These are phyloP conservation scores for Buceros bicornis DNA, from an alignment of 2,797 vertebrate genomes.

Conservation along the genomic window DNA sequence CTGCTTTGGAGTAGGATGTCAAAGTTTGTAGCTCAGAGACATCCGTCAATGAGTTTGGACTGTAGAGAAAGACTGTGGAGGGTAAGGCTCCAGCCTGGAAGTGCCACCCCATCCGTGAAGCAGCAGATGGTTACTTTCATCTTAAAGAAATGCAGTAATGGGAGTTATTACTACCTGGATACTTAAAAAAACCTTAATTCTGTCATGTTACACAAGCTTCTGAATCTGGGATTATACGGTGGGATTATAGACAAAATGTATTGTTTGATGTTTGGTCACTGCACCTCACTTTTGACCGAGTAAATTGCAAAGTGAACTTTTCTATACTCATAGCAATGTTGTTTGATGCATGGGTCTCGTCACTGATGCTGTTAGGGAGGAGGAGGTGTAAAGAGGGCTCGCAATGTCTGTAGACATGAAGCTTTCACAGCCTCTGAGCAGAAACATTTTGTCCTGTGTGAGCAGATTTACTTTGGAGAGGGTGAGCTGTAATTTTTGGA, in stretches of 20 bases:
- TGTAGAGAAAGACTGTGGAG: background rate
- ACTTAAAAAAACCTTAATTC: background rate
- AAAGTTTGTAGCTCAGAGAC: background rate
- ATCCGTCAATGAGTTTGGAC: background rate
- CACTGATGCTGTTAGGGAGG: background rate
- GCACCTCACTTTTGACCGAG: background rate
- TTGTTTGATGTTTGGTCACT: background rate
- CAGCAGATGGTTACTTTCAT: background rate
- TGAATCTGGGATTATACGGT: background rate
- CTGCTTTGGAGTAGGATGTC: background rate
- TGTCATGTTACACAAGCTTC: background rate
- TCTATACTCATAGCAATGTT: background rate
- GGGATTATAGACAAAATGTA: background rate
- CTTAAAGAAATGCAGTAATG: background rate
- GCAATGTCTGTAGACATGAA: background rate
- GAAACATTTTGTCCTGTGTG: background rate
- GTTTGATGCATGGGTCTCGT: background rate
- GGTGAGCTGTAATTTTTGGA: background rate
- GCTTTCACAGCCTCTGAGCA: background rate
- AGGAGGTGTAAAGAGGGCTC: background rate
- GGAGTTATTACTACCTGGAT: background rate
- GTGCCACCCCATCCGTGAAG: background rate
- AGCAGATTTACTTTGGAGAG: background rate
- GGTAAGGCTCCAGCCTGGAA: background rate
- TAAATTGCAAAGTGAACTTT: background rate